Conservation (phyloP, 53 echinoderm and acorn worm genomes). For the Patiria pectinifera region DNA sequence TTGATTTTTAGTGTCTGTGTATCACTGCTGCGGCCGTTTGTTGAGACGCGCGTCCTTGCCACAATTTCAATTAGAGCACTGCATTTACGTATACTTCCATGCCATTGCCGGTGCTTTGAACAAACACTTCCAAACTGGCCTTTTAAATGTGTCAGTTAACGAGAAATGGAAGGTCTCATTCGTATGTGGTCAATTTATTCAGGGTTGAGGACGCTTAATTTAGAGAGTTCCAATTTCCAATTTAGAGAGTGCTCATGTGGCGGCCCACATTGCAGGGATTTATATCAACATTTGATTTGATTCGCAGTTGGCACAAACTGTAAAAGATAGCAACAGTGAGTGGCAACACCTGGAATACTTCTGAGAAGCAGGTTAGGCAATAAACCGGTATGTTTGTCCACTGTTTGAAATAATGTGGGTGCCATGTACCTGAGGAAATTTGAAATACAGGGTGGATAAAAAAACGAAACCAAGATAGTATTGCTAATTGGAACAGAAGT, state of each 20-base stretch:
- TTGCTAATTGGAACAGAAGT: too few species aligned
- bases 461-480: too few species aligned
- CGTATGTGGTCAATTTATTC: not conserved
- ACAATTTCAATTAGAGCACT: not conserved
- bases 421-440: too few species aligned
- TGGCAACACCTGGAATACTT: not conserved
- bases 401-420: too few species aligned
- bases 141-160: not conserved
- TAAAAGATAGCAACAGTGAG: not conserved
- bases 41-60: not conserved
- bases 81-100: not conserved
- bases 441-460: too few species aligned
- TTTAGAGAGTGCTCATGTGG: not conserved
- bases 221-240: not conserved
- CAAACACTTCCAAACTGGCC: not conserved
- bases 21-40: not conserved
- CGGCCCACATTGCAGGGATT: not conserved
- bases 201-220: not conserved
- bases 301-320: not conserved
- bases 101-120: not conserved
- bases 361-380: too few species aligned
- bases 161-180: not conserved
- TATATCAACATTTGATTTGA: not conserved
- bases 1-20: not conserved
- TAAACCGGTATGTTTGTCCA: too few species aligned